phyloP scores from a whole-genome alignment of 2,797 vertebrate genomes.

The Tragelaphus oryx region DNA sequence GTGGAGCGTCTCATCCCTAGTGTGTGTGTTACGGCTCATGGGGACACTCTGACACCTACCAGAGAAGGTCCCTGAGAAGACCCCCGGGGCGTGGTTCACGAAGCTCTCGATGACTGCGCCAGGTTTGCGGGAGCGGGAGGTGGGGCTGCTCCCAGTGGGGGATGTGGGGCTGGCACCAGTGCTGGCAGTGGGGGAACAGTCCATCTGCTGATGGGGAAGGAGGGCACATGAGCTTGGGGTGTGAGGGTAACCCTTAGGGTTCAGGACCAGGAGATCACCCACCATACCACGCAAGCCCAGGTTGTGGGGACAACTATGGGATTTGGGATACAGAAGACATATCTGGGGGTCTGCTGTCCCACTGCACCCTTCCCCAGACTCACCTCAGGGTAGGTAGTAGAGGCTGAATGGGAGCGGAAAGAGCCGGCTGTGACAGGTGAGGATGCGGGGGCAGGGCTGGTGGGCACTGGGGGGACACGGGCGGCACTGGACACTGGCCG shows the following conservation, averaged over 20 bases:
- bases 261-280: neutral
- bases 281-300: neutral
- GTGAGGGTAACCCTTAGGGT: neutral
- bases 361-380: conserved; percentile 35
- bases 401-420: conserved; percentile 89
- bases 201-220: conserved; percentile 81
- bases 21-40: accelerated
- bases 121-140: conserved; percentile 91
- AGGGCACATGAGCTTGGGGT: neutral
- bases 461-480: conserved; percentile 77
- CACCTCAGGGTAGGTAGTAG: conserved; percentile 91
- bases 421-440: conserved; percentile 85
- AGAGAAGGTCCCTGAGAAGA: conserved; percentile 99
- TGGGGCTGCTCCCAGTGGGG: conserved; percentile 77
- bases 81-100: conserved; percentile 97
- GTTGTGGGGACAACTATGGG: neutral
- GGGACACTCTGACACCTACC: conserved; percentile 78
- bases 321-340: neutral
- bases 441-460: conserved; percentile 82
- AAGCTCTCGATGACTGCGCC: conserved; percentile 99
- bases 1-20: neutral
- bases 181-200: conserved; percentile 80
- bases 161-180: conserved; percentile 61
- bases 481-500: conserved; percentile 71
- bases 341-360: neutral